Evolutionary conservation across 1,140 invertebrate genomes (phyloP), one percentile per base, ranked within the genome.

Genomic region (Frieseomelitta varia): DNA sequence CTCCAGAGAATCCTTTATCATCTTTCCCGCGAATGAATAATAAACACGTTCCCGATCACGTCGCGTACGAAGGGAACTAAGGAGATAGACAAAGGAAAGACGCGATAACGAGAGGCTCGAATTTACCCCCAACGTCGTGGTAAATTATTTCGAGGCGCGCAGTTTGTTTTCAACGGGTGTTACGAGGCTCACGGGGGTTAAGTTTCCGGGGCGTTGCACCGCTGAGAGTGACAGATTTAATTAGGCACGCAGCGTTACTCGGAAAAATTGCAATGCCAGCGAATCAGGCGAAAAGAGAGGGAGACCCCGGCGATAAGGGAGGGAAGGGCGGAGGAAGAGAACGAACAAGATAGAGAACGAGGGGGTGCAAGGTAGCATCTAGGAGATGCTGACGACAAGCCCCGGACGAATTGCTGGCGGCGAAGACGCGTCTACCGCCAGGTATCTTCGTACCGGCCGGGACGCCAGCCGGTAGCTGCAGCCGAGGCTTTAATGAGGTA

Each of bases 191-290:
- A 89, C 27, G 76, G 39, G 39, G 39, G 39, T 24, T 63, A 86
- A 86, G 63, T 85, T 47, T 85, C 24, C 73, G 65, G 61, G 72
- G 53, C 72, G 73, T 73, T 67, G 61, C 55, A 69, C 68, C 47
- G 67, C 76, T 56, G 67, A 85, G 87, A 84, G 76, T 81, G 79
- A 83, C 87, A 86, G 84, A 88, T 89, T 89, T 89, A 89, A 89
- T 89, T 89, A 88, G 87, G 67, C 87, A 81, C 72, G 72, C 84
- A 81, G 79, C 80, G 88, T 88, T 80, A 83, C 87, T 88, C 85
- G 88, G 39, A 88, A 89, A 89, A 89, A 89, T 89, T 77, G 88
- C 87, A 53, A 89, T 30, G 85, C 75, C 47, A 51, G 81, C 87
- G 77, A 65, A 81, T 89, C 27, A 24, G 76, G 47, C 21, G 24